phyloP scores from a whole-genome alignment of 2,113 vertebrate genomes.

The Prionailurus bengalensis region DNA sequence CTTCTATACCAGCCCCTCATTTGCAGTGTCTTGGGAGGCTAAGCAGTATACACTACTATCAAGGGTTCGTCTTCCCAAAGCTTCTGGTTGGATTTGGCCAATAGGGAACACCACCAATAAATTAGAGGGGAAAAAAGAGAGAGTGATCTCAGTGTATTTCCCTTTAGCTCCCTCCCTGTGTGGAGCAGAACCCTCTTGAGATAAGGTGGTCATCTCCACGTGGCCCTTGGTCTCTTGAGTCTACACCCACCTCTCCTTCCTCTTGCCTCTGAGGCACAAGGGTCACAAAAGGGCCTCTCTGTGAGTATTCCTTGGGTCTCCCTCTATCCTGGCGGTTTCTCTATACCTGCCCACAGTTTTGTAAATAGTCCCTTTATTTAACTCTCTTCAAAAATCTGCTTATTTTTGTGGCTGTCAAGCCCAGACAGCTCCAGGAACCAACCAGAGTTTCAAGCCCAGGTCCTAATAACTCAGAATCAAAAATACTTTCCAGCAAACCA shows the following conservation, averaged over 20 bases:
- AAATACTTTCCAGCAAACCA: neutral
- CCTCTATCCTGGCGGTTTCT: rapidly evolving
- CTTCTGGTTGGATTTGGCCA: neutral
- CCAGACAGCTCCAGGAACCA: neutral
- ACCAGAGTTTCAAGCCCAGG: neutral
- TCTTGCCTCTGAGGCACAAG: neutral
- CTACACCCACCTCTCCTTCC: neutral
- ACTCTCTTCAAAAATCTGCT: neutral
- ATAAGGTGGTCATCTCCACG: neutral
- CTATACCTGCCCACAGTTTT: neutral
- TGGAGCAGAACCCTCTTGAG: neutral
- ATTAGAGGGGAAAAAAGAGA: neutral
- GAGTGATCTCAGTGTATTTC: neutral
- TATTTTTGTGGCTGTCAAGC: neutral
- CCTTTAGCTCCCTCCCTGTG: neutral
- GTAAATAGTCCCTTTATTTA: neutral
- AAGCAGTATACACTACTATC: neutral
- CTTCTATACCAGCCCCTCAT: rapidly evolving
- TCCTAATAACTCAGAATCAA: neutral
- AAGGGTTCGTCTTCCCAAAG: neutral
- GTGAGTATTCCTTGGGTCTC: rapidly evolving
- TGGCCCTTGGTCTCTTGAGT: neutral
- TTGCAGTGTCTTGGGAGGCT: neutral
- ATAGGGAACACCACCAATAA: neutral
- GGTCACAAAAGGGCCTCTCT: neutral